Evolutionary conservation across 35 echinoderm and acorn worm genomes (phyloP).

Genomic region (Anneissia japonica): DNA sequence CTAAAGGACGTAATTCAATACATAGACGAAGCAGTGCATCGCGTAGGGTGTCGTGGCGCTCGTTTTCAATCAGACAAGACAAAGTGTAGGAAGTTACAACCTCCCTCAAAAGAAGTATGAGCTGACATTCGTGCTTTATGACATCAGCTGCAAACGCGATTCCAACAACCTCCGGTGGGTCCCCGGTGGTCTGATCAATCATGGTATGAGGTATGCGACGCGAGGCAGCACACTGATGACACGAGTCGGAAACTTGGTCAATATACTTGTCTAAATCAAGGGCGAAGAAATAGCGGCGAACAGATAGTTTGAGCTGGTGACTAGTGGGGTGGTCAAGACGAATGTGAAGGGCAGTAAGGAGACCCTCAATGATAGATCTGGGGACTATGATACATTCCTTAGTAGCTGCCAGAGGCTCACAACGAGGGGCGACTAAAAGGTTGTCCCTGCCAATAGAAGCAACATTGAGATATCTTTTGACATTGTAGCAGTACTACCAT

Average conservation of each 20-base stretch:
- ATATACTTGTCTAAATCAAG: neutral
- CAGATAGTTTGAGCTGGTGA: neutral
- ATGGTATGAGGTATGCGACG: too few relatives aligned
- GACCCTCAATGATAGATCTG: neutral
- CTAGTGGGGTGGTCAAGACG: neutral
- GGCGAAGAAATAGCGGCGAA: neutral
- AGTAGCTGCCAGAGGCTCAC: neutral
- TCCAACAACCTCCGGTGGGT: neutral
- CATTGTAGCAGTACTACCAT: too few relatives aligned
- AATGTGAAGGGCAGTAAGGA: neutral
- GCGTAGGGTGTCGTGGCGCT: neutral
- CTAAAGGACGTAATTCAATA: neutral
- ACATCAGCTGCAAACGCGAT: too few relatives aligned
- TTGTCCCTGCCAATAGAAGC: neutral
- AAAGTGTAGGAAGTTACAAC: neutral
- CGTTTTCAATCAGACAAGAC: neutral
- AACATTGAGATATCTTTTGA: neutral
- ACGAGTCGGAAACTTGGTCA: neutral
- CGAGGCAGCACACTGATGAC: too few relatives aligned
- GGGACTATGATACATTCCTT: neutral
- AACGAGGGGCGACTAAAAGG: neutral
- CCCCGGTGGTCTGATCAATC: too few relatives aligned
- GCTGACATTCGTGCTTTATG: too few relatives aligned
- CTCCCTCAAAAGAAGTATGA: too few relatives aligned
- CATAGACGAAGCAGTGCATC: neutral